Base-by-base conservation (phyloP, 2,113 vertebrate species). In the Macrotus californicus region DNA sequence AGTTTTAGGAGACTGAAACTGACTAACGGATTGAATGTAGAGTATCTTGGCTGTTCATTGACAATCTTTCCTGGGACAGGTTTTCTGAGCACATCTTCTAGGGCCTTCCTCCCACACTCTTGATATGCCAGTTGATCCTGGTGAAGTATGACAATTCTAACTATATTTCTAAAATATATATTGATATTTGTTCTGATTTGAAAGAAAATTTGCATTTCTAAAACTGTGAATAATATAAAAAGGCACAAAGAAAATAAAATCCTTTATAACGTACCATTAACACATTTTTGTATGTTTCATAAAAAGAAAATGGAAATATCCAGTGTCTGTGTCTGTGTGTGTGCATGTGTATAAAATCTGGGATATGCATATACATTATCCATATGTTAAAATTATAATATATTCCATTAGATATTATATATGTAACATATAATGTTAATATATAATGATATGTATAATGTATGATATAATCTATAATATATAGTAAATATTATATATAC, bases 141-240 rank as follows among this genome's bases (percentile, higher is more conserved):
- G 21, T 50, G 31, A 67, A 89, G 67, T 79, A 69, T 90, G 56
- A 56, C 79, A 31, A 72, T 87, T 92, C 43, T 94, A 69, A 50
- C 75, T 81, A 61, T 94, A 59, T 34, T 50, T 52, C 66, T 64
- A 94, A 96, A 93, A 86, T 79, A 54, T 9, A 43, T 91, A 73
- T 54, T 87, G 64, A 86, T 86, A 80, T 89, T 93, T 76, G 81
- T 52, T 96, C 94, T 91, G 12, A 94, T 76, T 91, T 95, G 64
- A 94, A 81, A 80, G 56, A 91, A 61, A 43, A 34, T 89, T 95
- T 96, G 77, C 39, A 84, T 90, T 88, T 79, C 61, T 59, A 77
- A 94, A 94, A 87, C 56, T 89, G 36, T 84, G 91, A 91, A n/a
- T 34, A 95, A 50, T 69, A 72, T 69, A 66, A 56, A 89, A 81